A percentile compares a stretch with the other conserved stretches of the same genome.
These are phyloP conservation scores for Ancistrus triradiatus DNA, from an alignment of 2,113 vertebrate genomes.

Conservation along the genomic window DNA sequence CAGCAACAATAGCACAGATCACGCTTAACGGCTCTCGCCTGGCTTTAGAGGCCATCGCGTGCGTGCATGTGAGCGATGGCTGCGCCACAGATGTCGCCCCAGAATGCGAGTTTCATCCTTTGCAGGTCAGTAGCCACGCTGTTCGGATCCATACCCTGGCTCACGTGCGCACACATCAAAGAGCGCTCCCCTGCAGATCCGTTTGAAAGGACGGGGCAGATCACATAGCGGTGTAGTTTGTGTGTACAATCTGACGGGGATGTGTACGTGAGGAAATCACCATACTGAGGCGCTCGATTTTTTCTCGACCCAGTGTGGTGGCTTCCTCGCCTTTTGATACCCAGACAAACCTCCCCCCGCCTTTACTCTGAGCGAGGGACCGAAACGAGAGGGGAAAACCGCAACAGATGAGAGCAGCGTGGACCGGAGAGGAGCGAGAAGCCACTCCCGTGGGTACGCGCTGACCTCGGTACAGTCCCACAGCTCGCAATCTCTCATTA, in stretches of 20 bases:
- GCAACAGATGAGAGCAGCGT: conserved; percentile 35
- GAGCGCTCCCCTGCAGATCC: conserved; percentile 23
- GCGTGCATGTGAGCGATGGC: conserved; percentile 7
- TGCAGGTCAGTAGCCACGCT: background rate
- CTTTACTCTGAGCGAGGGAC: background rate
- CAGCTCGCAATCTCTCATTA: conserved; percentile 52
- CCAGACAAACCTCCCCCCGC: conserved; percentile 29
- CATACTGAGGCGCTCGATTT: conserved; percentile 24
- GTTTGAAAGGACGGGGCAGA: conserved; percentile 26
- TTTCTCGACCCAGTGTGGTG: background rate
- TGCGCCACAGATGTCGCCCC: background rate
- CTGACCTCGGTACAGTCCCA: conserved; percentile 57
- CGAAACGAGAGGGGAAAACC: conserved; percentile 18
- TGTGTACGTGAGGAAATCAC: conserved; percentile 30
- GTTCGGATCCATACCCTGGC: background rate
- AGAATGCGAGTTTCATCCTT: conserved; percentile 4
- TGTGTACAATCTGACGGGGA: conserved; percentile 31
- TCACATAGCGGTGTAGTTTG: conserved; percentile 22
- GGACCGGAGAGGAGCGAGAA: conserved; percentile 42
- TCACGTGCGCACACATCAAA: conserved; percentile 26
- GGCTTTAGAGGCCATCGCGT: background rate
- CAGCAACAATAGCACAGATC: too few relatives aligned
- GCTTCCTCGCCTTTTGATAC: background rate
- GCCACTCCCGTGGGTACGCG: conserved; percentile 46
- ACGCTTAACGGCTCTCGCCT: background rate